These are phyloP conservation scores for Tiliqua scincoides DNA, from an alignment of 2,113 vertebrate species.

Conservation along the genomic window DNA sequence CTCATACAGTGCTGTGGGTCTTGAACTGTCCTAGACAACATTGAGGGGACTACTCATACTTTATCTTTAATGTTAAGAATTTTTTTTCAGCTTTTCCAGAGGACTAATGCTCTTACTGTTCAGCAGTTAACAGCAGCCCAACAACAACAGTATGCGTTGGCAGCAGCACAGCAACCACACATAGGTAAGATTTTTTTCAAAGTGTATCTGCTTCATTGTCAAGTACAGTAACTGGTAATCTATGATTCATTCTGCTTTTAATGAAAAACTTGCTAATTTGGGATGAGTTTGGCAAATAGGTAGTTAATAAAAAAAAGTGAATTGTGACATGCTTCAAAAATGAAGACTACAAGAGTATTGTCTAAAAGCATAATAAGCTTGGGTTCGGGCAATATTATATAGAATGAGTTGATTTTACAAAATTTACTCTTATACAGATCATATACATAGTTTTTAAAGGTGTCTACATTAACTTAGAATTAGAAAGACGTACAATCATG, in stretches of 20 bases:
- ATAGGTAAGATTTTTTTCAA: constrained; percentile 82
- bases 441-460: neutral
- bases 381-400: neutral
- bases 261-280: neutral
- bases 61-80: constrained; percentile 8
- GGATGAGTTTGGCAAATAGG: neutral
- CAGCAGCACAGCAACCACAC: constrained; percentile 95
- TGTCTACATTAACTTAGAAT: neutral
- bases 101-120: constrained; percentile 90
- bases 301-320: neutral
- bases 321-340: neutral
- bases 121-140: constrained; percentile 96
- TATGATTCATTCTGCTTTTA: neutral
- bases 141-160: constrained; percentile 95
- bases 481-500: too few species aligned
- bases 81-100: constrained; percentile 89
- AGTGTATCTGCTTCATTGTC: neutral
- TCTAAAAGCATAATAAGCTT: neutral
- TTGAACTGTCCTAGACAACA: neutral
- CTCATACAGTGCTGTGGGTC: neutral
- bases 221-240: neutral
- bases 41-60: too few species aligned
- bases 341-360: neutral
- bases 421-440: neutral
- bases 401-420: neutral